Conservation (phyloP, 1,140 invertebrate genomes). For the Eulimnadia texana region DNA sequence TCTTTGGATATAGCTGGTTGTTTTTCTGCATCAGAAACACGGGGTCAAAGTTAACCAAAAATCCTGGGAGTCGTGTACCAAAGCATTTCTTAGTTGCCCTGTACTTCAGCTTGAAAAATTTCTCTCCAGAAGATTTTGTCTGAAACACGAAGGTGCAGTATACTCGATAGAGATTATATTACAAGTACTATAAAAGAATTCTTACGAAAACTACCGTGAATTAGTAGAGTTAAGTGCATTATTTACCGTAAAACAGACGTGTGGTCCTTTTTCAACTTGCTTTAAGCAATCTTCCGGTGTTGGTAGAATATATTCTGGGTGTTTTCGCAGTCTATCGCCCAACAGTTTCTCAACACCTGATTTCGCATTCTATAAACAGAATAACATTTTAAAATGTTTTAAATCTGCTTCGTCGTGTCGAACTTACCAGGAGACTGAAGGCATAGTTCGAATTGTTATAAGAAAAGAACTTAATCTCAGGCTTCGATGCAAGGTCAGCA, state of each 20-base stretch:
- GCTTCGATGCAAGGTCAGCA: not conserved
- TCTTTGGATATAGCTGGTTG: too few species aligned
- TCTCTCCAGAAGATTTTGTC: too few species aligned
- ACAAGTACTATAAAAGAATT: too few species aligned
- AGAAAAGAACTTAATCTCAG: not conserved
- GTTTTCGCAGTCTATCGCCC: not conserved
- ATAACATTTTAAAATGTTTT: not conserved
- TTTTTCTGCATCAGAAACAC: too few species aligned
- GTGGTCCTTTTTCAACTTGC: not conserved
- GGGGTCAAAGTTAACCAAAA: too few species aligned
- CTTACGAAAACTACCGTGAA: too few species aligned
- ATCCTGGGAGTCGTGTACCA: too few species aligned
- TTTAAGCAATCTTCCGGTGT: not conserved
- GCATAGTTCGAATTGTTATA: not conserved
- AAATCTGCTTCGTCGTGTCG: not conserved
- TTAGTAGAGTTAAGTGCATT: not conserved
- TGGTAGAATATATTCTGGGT: not conserved
- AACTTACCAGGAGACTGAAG: not conserved
- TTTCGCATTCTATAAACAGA: not conserved
- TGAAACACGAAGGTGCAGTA: too few species aligned
- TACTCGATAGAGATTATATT: too few species aligned
- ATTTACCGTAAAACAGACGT: not conserved
- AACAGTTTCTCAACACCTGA: not conserved
- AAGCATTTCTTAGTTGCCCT: too few species aligned
- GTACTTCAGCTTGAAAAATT: too few species aligned